Evolutionary conservation across 2,113 vertebrate genomes (phyloP), one percentile per base, ranked within the genome.

Genomic region (Pseudolaguvia tuberculata): DNA sequence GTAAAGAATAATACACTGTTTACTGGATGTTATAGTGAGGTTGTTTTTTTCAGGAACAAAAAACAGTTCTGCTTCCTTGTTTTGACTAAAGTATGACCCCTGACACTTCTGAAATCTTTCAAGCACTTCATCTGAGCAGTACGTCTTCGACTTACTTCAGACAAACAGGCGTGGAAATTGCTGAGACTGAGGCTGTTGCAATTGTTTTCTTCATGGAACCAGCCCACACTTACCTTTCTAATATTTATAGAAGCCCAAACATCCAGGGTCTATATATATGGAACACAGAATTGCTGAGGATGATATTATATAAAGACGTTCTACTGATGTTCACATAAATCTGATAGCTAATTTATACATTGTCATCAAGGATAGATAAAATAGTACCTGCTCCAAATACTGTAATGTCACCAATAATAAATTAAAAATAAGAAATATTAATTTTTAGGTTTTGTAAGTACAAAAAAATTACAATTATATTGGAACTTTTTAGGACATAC

Each of bases 171-270:
- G 12, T 51, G 47, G 55, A 29, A 35, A 5, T 12, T 17, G 1
- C 0, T 20, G 21, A 59, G 18, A 56, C 12, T 70, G 47, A 56
- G 70, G 27, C 56, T 52, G 56, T 23, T 69, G 35, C 66, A 11
- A 15, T 61, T 58, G n/a, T 63, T 18, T 50, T 47, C 21, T 39
- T n/a, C 57, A 42, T 29, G 47, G 13, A 61, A 70, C 55, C 21
- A 58, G 27, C 73, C 31, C 31, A 50, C 73, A 56, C 62, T 75
- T 42, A 51, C 23, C 29, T 59, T 42, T 20, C 50, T 48, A 66
- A 66, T 66, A 66, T 66, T 48, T 66, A 66, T 48, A 48, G 21
- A 27, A 4, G 17, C 31, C 25, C 42, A 35, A 20, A 48, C 63
- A 45, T 65, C n/a, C n/a, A 15, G 45, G 39, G 6, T 39, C 42